Conservation (phyloP, 1,140 invertebrate genomes). For the Cotesia chilonis region DNA sequence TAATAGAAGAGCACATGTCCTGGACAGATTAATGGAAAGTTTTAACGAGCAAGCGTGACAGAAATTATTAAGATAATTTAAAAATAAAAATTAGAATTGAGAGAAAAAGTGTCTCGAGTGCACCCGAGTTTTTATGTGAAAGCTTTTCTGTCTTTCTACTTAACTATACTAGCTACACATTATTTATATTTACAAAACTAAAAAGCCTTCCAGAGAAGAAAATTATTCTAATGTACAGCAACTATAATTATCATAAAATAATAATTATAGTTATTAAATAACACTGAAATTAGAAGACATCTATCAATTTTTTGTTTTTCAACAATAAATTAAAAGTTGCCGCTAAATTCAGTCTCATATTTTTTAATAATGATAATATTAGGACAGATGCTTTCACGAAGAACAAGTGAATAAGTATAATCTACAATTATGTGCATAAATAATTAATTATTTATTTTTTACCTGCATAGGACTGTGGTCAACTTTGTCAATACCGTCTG, state of each 20-base stretch:
- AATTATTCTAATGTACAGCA: neutral
- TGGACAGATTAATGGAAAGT: constrained; percentile 27
- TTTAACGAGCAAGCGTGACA: constrained; percentile 28
- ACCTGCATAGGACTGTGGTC: constrained; percentile 90
- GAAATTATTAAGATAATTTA: constrained; percentile 5
- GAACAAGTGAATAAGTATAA: neutral
- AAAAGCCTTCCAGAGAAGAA: neutral
- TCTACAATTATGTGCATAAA: neutral
- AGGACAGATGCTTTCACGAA: constrained; percentile 16
- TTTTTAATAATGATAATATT: too few species aligned
- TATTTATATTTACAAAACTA: constrained; percentile 40
- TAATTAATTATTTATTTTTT: constrained; percentile 44
- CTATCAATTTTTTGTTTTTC: too few species aligned
- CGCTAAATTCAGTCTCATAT: too few species aligned
- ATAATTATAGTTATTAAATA: too few species aligned
- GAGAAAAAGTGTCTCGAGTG: constrained; percentile 26
- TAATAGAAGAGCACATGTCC: constrained; percentile 10
- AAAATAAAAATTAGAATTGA: constrained; percentile 21
- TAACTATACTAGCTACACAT: neutral
- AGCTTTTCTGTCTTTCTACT: constrained; percentile 20
- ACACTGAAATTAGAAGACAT: too few species aligned
- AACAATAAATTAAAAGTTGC: too few species aligned
- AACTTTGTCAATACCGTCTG: constrained; percentile 86
- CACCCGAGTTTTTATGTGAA: constrained; percentile 26
- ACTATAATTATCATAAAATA: too few species aligned